Percentiles rank a stretch among this genome's conserved stretches.
Evolutionary conservation across 2,888 invertebrate genomes (phyloP).

Genomic region (Cybosia mesomella): DNA sequence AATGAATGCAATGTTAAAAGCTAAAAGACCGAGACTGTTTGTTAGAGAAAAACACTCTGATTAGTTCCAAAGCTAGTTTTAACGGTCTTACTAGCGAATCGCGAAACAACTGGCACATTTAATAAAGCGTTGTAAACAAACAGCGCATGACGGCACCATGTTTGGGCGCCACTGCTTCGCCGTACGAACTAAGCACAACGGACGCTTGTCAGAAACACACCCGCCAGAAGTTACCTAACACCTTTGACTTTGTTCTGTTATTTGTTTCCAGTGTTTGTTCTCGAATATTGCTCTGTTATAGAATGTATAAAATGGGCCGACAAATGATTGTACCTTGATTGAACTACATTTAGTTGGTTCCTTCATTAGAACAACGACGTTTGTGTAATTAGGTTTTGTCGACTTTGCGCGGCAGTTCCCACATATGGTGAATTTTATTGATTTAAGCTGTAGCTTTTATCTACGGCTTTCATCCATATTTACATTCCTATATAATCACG

Average conservation of each 20-base stretch:
- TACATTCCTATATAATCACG: too few species aligned
- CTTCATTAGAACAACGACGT: background rate
- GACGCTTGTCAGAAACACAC: constrained; percentile 19
- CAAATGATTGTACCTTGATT: background rate
- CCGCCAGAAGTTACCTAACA: constrained; percentile 18
- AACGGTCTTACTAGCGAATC: background rate
- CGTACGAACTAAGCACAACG: constrained; percentile 1
- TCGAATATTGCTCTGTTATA: background rate
- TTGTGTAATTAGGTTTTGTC: too few species aligned
- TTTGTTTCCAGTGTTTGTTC: background rate
- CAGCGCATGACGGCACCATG: constrained; percentile 27
- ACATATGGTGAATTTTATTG: too few species aligned
- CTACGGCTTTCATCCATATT: too few species aligned
- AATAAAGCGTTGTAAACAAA: constrained; percentile 12
- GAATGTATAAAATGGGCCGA: background rate
- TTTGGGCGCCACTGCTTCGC: constrained; percentile 34
- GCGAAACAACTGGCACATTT: background rate
- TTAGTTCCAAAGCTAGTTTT: background rate
- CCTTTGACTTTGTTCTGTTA: constrained; percentile 9
- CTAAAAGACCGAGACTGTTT: background rate
- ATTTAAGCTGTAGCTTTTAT: too few species aligned
- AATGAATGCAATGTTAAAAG: too few species aligned
- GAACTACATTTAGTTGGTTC: background rate
- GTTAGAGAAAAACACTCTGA: background rate
- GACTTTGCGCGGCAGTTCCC: background rate